phyloP scores from a whole-genome alignment of 2,797 vertebrate genomes.

The Podargus strigoides region DNA sequence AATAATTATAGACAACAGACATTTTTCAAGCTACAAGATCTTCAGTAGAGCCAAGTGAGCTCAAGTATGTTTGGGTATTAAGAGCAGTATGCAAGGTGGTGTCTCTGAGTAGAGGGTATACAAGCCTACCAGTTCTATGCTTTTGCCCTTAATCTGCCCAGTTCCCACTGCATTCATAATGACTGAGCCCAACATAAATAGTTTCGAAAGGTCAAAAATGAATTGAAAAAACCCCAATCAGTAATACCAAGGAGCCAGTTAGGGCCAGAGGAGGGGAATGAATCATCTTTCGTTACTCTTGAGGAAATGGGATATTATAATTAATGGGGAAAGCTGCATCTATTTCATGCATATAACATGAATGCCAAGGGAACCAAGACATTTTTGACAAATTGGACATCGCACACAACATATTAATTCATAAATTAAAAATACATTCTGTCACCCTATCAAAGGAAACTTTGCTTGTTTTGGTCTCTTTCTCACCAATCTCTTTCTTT shows the following conservation, averaged over 20 bases:
- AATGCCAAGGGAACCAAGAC: conserved; percentile 24
- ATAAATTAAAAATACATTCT: conserved; percentile 63
- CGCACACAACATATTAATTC: conserved; percentile 53
- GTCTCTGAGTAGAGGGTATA: neutral
- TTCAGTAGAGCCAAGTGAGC: neutral
- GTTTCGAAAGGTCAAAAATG: conserved; percentile 38
- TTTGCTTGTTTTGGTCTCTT: conserved; percentile 30
- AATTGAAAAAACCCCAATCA: neutral
- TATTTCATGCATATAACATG: conserved; percentile 47
- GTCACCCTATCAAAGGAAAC: conserved; percentile 41
- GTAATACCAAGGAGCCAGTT: neutral
- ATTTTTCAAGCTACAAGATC: neutral
- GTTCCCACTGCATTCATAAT: neutral
- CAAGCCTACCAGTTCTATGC: neutral
- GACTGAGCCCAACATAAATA: neutral
- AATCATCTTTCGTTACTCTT: conserved; percentile 42
- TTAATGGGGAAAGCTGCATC: conserved; percentile 34
- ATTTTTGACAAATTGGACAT: conserved; percentile 33
- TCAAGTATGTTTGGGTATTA: neutral
- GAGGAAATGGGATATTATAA: conserved; percentile 54
- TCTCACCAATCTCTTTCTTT: conserved; percentile 28
- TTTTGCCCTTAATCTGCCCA: neutral
- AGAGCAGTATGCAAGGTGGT: neutral
- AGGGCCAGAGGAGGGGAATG: conserved; percentile 40
- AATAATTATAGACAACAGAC: neutral